phyloP scores from a whole-genome alignment of 2,888 invertebrate species.

The Drosophila eohydei region DNA sequence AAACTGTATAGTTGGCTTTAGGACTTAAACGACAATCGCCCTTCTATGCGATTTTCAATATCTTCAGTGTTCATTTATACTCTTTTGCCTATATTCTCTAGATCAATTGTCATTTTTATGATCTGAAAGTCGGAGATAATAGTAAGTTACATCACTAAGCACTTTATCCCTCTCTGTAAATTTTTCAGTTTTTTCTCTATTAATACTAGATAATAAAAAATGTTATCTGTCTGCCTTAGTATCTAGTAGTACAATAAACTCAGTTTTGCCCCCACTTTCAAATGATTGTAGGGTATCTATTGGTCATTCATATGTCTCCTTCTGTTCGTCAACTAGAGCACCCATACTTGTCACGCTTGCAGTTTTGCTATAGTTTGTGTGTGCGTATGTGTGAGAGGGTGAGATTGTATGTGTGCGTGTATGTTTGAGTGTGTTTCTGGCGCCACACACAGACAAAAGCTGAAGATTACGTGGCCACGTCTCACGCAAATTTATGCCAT shows the following conservation, averaged over 20 bases:
- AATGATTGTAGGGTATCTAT: not conserved
- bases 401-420: not conserved
- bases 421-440: not conserved
- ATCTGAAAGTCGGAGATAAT: too few species aligned
- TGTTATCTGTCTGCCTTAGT: not conserved
- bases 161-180: too few species aligned
- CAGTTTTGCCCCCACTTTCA: not conserved
- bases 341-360: slow-evolving; percentile 27
- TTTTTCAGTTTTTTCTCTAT: too few species aligned
- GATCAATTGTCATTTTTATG: too few species aligned
- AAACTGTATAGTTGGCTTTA: not conserved
- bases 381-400: slow-evolving; percentile 4
- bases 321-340: not conserved
- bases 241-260: not conserved
- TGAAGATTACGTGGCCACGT: slow-evolving; percentile 54
- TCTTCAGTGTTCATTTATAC: not conserved
- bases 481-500: slow-evolving; percentile 55
- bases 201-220: too few species aligned
- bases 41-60: not conserved
- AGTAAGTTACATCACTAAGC: too few species aligned
- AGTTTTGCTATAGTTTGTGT: slow-evolving; percentile 20
- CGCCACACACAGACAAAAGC: slow-evolving; percentile 45
- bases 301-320: not conserved
- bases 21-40: not conserved
- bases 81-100: too few species aligned